Evolutionary conservation across 2,797 vertebrate genomes (phyloP).

Genomic region (Gallirallus australis): DNA sequence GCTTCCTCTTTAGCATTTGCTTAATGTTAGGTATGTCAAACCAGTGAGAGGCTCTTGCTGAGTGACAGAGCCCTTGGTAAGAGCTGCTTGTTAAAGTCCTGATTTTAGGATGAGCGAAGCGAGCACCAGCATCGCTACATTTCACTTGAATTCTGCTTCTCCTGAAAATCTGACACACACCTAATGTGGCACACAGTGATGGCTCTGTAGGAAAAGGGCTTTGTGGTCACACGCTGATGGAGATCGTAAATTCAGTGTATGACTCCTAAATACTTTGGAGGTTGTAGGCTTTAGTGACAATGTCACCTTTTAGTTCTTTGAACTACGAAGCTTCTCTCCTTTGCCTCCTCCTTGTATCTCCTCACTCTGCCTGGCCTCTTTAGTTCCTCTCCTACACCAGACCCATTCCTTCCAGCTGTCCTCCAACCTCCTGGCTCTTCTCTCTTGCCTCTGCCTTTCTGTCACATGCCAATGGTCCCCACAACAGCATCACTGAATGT

Average conservation of each 20-base stretch:
- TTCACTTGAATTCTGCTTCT: neutral
- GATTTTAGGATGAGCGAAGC: neutral
- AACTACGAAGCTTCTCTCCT: neutral
- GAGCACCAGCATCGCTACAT: neutral
- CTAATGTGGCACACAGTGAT: neutral
- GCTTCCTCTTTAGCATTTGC: slow-evolving; percentile 62
- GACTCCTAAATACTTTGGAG: neutral
- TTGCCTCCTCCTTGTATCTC: neutral
- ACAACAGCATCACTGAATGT: neutral
- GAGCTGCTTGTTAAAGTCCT: neutral
- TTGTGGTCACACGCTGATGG: neutral
- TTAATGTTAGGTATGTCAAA: slow-evolving; percentile 31
- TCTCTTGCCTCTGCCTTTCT: neutral
- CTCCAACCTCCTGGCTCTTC: neutral
- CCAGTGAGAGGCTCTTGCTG: neutral
- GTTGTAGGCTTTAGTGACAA: neutral
- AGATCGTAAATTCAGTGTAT: neutral
- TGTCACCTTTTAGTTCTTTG: neutral
- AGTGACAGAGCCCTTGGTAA: neutral
- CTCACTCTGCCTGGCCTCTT: neutral
- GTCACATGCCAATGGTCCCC: neutral
- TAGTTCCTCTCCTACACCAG: neutral
- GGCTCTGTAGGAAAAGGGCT: neutral
- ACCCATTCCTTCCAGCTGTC: neutral
- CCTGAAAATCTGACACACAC: neutral